Percentiles rank a stretch among this genome's conserved stretches.
Conservation (phyloP, 1,140 invertebrate species). For the Halyomorpha halys region DNA sequence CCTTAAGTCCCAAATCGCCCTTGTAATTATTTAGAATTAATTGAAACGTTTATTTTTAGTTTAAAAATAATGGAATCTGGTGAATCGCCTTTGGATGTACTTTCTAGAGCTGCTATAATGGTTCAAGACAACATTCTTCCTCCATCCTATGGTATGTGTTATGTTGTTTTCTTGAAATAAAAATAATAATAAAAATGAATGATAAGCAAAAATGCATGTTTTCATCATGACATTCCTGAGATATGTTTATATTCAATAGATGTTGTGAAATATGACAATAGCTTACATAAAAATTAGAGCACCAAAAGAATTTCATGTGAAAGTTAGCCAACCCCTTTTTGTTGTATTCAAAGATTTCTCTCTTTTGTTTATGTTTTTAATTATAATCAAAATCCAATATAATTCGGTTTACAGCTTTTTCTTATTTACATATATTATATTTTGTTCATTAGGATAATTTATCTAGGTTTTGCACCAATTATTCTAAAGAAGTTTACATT, state of each 20-base stretch:
- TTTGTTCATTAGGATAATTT: no score
- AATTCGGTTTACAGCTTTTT: neutral
- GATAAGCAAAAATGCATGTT: neutral
- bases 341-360: slow-evolving; percentile 9
- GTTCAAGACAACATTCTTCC: slow-evolving; percentile 53
- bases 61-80: slow-evolving; percentile 27
- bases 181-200: neutral
- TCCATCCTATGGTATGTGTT: slow-evolving; percentile 38
- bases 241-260: neutral
- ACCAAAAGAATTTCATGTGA: slow-evolving; percentile 16
- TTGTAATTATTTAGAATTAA: neutral
- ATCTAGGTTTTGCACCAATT: no score
- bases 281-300: slow-evolving; percentile 16
- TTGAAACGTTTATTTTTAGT: slow-evolving; percentile 15
- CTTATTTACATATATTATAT: no score
- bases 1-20: no score
- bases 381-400: neutral
- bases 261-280: slow-evolving; percentile 1
- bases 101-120: slow-evolving; percentile 84
- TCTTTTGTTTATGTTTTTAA: slow-evolving; percentile 6
- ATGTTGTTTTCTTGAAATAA: neutral
- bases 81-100: slow-evolving; percentile 76
- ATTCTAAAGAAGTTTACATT: no score
- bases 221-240: neutral
- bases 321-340: slow-evolving; percentile 18